Conservation (phyloP, 1,140 invertebrate genomes). For the Phenacoccus solenopsis region DNA sequence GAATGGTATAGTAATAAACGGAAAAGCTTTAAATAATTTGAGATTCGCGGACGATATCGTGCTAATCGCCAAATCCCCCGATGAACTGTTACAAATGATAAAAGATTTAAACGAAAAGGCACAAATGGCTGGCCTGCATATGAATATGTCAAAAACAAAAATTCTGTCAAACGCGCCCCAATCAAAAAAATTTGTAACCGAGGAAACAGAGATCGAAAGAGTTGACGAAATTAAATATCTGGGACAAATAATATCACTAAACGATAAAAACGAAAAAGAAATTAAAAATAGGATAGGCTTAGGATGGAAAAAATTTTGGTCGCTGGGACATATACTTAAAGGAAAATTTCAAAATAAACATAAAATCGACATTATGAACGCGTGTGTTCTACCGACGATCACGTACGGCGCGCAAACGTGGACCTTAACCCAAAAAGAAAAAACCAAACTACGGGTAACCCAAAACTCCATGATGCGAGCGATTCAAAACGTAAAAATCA, state of each 20-base stretch:
- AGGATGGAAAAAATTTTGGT: constrained; percentile 21
- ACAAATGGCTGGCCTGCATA: constrained; percentile 16
- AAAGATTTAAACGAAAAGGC: background rate
- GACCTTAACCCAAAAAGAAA: constrained; percentile 9
- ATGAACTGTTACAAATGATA: constrained; percentile 14
- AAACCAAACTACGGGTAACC: constrained; percentile 7
- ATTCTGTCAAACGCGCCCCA: background rate
- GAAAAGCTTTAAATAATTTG: constrained; percentile 28
- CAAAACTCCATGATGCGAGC: constrained; percentile 12
- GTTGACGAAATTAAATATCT: constrained; percentile 1
- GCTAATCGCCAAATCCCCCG: constrained; percentile 22
- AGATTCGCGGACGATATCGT: constrained; percentile 32
- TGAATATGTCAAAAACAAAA: constrained; percentile 20
- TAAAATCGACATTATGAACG: background rate
- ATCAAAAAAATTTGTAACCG: background rate
- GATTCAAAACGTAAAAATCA: background rate
- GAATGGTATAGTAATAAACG: constrained; percentile 27
- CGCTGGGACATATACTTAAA: constrained; percentile 6
- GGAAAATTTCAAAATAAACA: background rate
- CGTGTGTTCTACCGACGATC: constrained; percentile 14
- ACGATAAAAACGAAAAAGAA: background rate
- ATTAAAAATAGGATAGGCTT: constrained; percentile 19
- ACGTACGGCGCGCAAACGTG: constrained; percentile 20
- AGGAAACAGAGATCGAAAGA: constrained; percentile 1
- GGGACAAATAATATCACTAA: background rate